Evolutionary conservation across 2,113 vertebrate genomes (phyloP).

Genomic region (Aspidoscelis tigris): DNA sequence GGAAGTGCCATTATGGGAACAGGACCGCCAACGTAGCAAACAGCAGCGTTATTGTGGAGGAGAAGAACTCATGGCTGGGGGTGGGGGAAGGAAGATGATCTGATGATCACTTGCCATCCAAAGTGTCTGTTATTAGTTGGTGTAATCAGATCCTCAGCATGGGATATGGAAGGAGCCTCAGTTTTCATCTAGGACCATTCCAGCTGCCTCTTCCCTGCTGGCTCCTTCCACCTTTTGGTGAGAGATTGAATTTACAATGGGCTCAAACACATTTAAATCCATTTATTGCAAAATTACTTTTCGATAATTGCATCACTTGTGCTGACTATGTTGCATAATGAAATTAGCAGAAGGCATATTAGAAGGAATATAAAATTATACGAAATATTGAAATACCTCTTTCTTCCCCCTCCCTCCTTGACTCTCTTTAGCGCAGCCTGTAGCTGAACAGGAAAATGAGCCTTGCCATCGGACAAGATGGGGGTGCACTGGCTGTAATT

Average conservation of each 20-base stretch:
- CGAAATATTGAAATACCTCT: conserved; percentile 82
- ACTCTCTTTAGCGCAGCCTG: conserved; percentile 69
- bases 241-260: conserved; percentile 80
- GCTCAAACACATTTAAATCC: conserved; percentile 83
- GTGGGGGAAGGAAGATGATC: neutral
- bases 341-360: conserved; percentile 83
- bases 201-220: conserved; percentile 56
- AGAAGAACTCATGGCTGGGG: neutral
- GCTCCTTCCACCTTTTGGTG: conserved; percentile 68
- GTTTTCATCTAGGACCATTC: conserved; percentile 56
- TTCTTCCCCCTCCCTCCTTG: conserved; percentile 27
- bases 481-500: conserved; percentile 72
- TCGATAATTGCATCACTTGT: conserved; percentile 83
- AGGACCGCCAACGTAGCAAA: neutral
- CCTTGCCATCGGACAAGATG: conserved; percentile 61
- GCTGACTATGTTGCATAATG: conserved; percentile 82
- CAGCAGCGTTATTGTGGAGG: conserved; percentile 23
- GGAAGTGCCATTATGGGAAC: neutral
- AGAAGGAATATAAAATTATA: conserved; percentile 83
- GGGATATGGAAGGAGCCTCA: conserved; percentile 63
- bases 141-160: conserved; percentile 53
- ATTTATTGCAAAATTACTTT: conserved; percentile 88
- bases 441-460: conserved; percentile 75
- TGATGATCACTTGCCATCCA: conserved; percentile 10
- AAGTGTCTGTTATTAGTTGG: conserved; percentile 61